Evolutionary conservation across 2,113 vertebrate genomes (phyloP).

Genomic region (Periophthalmus modestus): DNA sequence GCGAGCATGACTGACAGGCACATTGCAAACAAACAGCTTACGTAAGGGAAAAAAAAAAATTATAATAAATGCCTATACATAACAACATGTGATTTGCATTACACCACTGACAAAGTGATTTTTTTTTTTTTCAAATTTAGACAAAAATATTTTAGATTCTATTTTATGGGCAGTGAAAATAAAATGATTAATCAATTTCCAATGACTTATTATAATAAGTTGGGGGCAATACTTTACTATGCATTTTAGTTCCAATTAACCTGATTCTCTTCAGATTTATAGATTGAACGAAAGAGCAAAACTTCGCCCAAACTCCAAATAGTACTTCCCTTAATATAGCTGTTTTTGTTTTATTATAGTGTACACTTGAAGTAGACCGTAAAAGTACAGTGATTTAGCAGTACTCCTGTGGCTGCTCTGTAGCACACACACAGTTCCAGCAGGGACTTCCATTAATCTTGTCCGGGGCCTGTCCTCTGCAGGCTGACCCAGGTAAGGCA

Average conservation of each 20-base stretch:
- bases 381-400: not conserved
- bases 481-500: constrained; percentile 67
- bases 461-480: constrained; percentile 61
- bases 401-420: constrained; percentile 9
- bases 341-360: not conserved
- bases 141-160: too few species aligned
- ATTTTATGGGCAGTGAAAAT: not conserved
- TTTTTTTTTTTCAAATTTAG: too few species aligned
- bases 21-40: too few species aligned
- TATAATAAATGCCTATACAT: too few species aligned
- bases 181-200: not conserved
- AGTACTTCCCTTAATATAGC: not conserved
- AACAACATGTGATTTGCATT: too few species aligned
- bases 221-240: not conserved
- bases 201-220: too few species aligned
- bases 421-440: constrained; percentile 52
- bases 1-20: too few species aligned
- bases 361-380: not conserved
- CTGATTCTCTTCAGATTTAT: not conserved
- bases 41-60: too few species aligned
- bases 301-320: not conserved
- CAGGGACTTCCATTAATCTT: constrained; percentile 71
- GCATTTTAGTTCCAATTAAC: too few species aligned
- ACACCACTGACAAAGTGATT: too few species aligned
- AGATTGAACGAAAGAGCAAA: not conserved